phyloP scores from a whole-genome alignment of 2,888 invertebrate species.

The Drosophila nigritarsus region DNA sequence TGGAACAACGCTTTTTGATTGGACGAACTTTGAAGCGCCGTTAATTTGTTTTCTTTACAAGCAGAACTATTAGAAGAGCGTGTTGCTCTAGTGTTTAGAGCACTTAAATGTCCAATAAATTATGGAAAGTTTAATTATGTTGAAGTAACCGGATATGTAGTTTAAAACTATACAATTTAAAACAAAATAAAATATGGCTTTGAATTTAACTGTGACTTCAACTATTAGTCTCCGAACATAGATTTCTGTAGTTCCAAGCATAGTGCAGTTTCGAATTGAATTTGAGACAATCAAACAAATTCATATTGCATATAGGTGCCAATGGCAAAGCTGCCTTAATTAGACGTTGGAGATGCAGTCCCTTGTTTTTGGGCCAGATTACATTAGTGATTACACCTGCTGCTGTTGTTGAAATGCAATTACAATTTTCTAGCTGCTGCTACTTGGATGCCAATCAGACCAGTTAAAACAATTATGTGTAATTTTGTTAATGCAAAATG shows the following conservation, averaged over 20 bases:
- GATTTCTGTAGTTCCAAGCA: not conserved
- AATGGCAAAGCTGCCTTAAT: not conserved
- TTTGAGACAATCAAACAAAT: conserved; percentile 28
- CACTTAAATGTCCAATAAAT: not conserved
- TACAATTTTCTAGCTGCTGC: conserved; percentile 10
- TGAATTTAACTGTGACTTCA: not conserved
- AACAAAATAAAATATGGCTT: not conserved
- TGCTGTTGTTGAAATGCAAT: conserved; percentile 2
- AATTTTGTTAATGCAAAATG: conserved; percentile 39
- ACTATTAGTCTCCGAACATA: not conserved
- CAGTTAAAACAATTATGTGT: conserved; percentile 38
- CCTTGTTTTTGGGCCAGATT: not conserved
- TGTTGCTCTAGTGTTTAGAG: not conserved
- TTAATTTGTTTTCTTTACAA: not conserved
- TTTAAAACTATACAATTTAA: not conserved
- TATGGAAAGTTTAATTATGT: too few species aligned
- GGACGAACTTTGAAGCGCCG: conserved; percentile 6
- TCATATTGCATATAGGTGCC: conserved; percentile 21
- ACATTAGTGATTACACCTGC: not conserved
- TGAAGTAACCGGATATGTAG: not conserved
- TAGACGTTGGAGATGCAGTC: not conserved
- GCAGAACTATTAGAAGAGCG: not conserved
- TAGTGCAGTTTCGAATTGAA: not conserved
- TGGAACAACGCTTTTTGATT: conserved; percentile 38
- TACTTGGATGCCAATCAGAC: conserved; percentile 13